These are phyloP conservation scores for Dicrostonyx torquatus DNA, from an alignment of 2,797 vertebrate genomes.

Conservation along the genomic window DNA sequence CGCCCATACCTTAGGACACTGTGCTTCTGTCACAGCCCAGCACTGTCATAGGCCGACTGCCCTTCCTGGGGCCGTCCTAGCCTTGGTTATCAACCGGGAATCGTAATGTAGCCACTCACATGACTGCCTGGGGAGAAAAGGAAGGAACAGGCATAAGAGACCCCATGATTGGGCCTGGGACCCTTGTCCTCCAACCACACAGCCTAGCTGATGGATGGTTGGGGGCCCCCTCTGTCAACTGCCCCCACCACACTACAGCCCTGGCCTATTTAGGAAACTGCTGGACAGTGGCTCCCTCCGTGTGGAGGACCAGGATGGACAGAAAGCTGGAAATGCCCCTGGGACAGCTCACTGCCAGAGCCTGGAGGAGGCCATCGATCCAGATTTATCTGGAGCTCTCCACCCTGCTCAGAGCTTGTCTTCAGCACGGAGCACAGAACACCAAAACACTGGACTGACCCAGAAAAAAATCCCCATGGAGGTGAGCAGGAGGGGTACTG, in stretches of 20 bases:
- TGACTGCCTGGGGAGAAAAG: not conserved
- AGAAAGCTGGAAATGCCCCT: not conserved
- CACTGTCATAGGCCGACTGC: not conserved
- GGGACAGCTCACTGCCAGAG: rapidly evolving
- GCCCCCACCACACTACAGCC: not conserved
- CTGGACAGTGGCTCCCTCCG: not conserved
- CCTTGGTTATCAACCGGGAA: not conserved
- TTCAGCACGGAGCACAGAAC: rapidly evolving
- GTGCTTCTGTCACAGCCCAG: rapidly evolving
- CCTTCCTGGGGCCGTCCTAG: not conserved
- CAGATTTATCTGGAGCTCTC: not conserved
- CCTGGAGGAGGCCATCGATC: not conserved
- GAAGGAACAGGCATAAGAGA: not conserved
- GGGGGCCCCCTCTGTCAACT: not conserved
- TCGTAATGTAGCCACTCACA: not conserved
- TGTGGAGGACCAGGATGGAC: not conserved
- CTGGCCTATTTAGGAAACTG: not conserved
- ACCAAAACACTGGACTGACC: not conserved
- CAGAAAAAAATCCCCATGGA: rapidly evolving
- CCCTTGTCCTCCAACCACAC: not conserved
- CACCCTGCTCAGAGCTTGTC: not conserved
- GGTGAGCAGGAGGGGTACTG: too few species aligned
- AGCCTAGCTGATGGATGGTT: not conserved
- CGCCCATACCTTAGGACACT: too few species aligned
- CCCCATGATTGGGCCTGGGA: not conserved